phyloP scores from a whole-genome alignment of 2,888 invertebrate species.

The Orchesella flavescens region DNA sequence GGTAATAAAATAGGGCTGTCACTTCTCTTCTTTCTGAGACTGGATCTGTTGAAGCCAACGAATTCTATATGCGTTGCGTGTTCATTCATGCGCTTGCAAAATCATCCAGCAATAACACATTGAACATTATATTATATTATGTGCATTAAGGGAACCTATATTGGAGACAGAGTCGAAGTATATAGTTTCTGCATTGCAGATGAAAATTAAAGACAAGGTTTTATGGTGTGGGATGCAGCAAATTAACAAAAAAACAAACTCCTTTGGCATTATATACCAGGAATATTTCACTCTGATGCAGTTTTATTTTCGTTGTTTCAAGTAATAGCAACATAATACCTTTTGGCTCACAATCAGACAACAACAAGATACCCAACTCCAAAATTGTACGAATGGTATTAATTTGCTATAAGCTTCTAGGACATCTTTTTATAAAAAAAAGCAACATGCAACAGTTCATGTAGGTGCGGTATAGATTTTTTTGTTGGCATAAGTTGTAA shows the following conservation, averaged over 20 bases:
- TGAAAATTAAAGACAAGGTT: constrained; percentile 4
- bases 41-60: not conserved
- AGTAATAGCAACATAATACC: constrained; percentile 27
- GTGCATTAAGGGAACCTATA: not conserved
- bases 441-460: not conserved
- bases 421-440: too few relatives aligned
- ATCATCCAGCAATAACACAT: not conserved
- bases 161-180: not conserved
- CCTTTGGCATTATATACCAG: constrained; percentile 37
- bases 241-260: constrained; percentile 21
- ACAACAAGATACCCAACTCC: not conserved
- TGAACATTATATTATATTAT: not conserved
- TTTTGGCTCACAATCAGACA: not conserved
- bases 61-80: not conserved
- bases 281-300: constrained; percentile 38
- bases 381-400: not conserved
- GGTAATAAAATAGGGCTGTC: not conserved
- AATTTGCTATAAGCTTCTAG: not conserved
- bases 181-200: constrained; percentile 12
- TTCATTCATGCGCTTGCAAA: not conserved
- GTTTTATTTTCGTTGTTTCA: constrained; percentile 16
- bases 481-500: not conserved
- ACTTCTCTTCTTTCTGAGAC: not conserved
- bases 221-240: not conserved
- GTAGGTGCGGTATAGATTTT: constrained; percentile 31